Evolutionary conservation across 2,888 invertebrate genomes (phyloP), one percentile per base, ranked within the genome.

Genomic region (Orchesellides sinensis): DNA sequence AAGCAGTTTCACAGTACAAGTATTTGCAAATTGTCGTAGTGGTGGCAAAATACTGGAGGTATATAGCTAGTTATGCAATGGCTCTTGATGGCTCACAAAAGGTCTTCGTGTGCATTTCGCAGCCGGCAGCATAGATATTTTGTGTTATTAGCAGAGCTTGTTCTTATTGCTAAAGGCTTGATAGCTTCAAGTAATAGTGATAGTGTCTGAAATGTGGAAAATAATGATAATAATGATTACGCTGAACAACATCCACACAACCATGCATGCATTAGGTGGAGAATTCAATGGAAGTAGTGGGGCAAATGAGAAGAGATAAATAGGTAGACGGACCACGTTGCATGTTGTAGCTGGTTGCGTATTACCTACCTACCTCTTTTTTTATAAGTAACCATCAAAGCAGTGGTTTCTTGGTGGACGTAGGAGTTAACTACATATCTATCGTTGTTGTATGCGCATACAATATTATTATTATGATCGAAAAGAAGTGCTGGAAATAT

Each of bases 401-500:
- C 25, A 54, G 10, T 54, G 54, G 21, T 29, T 2, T 52, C 70
- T 49, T 10, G 25, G 52, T 49, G 21, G 19, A 65, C 23, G 56
- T 27, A 66, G 69, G 54, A 79, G 75, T 68, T 19, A 23, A 59
- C 19, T 68, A 47, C 32, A 29, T 78, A 25, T 80, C 45, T 80
- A 56, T n/a, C 66, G 47, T 25, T 56, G 52, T 47, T 81, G 47
- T 17, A 56, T 65, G 49, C 66, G 65, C 27, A 32, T 68, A 61
- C 32, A 63, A 73, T 69, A 65, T 72, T 65, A 77, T 77, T 65
- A 72, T 65, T 56, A 81, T 74, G 83, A 83, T 77, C 72, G 83
- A 77, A 69, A 66, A 72, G 45, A 70, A 82, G 82, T 83, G 83
- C 83, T 83, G 83, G 77, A 83, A 72, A 77, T 77, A 83, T 83